phyloP scores from a whole-genome alignment of 2,888 invertebrate genomes.

The Acholoe squamosa region DNA sequence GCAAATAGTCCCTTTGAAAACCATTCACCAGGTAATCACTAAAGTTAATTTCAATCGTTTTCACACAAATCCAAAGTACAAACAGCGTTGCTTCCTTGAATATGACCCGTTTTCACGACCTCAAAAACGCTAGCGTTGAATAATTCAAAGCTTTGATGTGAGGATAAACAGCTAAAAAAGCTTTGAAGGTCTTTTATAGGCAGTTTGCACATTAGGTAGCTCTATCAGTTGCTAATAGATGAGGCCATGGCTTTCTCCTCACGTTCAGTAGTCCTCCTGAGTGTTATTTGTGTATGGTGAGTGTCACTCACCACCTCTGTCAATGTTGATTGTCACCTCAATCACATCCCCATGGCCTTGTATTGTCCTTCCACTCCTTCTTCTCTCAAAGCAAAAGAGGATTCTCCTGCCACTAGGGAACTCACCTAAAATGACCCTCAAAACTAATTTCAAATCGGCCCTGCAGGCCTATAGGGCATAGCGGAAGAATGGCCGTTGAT shows the following conservation, averaged over 20 bases:
- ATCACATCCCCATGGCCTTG: conserved; percentile 17
- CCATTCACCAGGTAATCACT: too few relatives aligned
- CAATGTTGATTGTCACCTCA: conserved; percentile 43
- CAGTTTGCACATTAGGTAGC: too few relatives aligned
- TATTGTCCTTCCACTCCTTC: not conserved
- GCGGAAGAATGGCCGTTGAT: not conserved
- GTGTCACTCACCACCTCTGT: conserved; percentile 37
- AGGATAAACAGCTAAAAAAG: too few relatives aligned
- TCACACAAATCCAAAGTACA: too few relatives aligned
- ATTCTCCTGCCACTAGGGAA: not conserved
- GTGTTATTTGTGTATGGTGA: not conserved
- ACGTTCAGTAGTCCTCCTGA: not conserved
- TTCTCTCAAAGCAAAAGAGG: not conserved
- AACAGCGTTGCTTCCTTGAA: too few relatives aligned
- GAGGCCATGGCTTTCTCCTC: not conserved
- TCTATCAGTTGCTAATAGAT: too few relatives aligned
- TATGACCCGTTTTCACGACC: too few relatives aligned
- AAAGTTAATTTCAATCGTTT: too few relatives aligned
- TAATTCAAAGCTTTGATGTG: too few relatives aligned
- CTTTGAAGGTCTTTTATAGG: too few relatives aligned
- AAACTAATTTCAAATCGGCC: not conserved
- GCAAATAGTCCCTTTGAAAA: too few relatives aligned
- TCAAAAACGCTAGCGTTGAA: too few relatives aligned
- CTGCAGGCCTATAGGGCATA: not conserved
- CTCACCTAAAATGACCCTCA: conserved; percentile 27